phyloP scores from a whole-genome alignment of 2,888 invertebrate genomes.

The Catonia carolina region DNA sequence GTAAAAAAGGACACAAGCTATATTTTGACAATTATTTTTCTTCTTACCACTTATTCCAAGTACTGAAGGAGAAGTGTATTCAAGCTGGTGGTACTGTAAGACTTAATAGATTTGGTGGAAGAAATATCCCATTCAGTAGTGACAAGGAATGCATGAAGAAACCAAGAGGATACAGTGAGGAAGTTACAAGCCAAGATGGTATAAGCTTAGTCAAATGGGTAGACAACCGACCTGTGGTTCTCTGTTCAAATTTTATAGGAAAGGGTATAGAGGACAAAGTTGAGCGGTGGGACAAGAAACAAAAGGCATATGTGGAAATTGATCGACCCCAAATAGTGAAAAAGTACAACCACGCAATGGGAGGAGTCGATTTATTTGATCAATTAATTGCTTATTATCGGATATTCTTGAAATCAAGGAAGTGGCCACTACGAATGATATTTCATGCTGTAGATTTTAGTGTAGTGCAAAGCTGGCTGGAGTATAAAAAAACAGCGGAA shows the following conservation, averaged over 20 bases:
- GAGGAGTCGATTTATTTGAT: conserved; percentile 25
- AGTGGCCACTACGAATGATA: conserved; percentile 24
- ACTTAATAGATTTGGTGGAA: conserved; percentile 26
- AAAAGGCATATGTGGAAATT: conserved; percentile 8
- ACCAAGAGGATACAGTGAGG: not conserved
- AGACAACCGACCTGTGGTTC: not conserved
- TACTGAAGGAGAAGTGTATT: conserved; percentile 21
- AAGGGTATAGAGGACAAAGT: not conserved
- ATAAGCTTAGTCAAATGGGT: conserved; percentile 1
- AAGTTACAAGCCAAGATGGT: conserved; percentile 2
- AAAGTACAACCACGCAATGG: conserved; percentile 26
- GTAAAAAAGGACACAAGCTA: conserved; percentile 13
- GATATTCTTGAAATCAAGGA: conserved; percentile 23
- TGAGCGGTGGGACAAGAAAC: not conserved
- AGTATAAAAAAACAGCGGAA: conserved; percentile 12
- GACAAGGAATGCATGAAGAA: conserved; percentile 5
- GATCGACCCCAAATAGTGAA: conserved; percentile 18
- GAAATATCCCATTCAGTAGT: not conserved
- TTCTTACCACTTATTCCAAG: conserved; percentile 30
- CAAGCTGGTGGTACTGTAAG: conserved; percentile 28
- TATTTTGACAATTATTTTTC: too few relatives aligned
- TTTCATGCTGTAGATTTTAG: conserved; percentile 20
- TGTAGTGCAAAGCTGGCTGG: conserved; percentile 13
- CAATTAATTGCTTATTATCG: conserved; percentile 21
- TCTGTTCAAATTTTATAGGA: conserved; percentile 5